Percentiles rank a stretch among this genome's conserved stretches.
phyloP scores from a whole-genome alignment of 2,113 vertebrate genomes.

The Melospiza melodia region DNA sequence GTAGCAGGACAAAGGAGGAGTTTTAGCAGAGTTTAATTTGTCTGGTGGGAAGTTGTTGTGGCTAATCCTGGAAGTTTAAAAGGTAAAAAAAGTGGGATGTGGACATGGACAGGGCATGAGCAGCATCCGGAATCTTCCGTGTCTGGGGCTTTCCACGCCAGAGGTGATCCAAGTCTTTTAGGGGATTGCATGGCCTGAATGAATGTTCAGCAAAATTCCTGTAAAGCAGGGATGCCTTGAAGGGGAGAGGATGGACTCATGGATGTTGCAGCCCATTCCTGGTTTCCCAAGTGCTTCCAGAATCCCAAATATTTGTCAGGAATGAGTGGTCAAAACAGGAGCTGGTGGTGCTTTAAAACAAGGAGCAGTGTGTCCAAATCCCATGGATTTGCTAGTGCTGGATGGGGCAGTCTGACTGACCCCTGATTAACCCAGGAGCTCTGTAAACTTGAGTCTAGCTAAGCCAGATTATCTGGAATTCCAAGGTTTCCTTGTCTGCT shows the following conservation, averaged over 20 bases:
- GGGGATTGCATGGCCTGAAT: background rate
- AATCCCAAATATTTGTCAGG: background rate
- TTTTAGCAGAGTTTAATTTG: background rate
- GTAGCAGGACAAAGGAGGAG: background rate
- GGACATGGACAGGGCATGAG: background rate
- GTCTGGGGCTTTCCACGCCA: background rate
- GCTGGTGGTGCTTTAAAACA: background rate
- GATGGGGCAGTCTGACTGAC: background rate
- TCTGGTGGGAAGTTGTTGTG: background rate
- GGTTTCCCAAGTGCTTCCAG: background rate
- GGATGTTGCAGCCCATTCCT: background rate
- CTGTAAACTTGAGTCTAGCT: background rate
- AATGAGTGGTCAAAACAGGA: fast-evolving
- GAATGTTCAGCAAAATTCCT: background rate
- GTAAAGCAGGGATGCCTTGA: background rate
- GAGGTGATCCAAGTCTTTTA: background rate
- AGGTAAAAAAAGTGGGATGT: background rate
- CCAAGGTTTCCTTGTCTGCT: background rate
- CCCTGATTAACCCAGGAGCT: background rate
- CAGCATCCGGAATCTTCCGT: background rate
- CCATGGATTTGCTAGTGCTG: background rate
- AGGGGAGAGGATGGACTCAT: background rate
- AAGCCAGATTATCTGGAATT: slow-evolving; percentile 10
- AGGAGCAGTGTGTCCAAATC: background rate
- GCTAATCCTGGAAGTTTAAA: background rate